Percentiles rank a stretch among this genome's conserved stretches.
These are phyloP conservation scores for Myoxocephalus aenaeus DNA, from an alignment of 2,797 vertebrate genomes.

Conservation along the genomic window DNA sequence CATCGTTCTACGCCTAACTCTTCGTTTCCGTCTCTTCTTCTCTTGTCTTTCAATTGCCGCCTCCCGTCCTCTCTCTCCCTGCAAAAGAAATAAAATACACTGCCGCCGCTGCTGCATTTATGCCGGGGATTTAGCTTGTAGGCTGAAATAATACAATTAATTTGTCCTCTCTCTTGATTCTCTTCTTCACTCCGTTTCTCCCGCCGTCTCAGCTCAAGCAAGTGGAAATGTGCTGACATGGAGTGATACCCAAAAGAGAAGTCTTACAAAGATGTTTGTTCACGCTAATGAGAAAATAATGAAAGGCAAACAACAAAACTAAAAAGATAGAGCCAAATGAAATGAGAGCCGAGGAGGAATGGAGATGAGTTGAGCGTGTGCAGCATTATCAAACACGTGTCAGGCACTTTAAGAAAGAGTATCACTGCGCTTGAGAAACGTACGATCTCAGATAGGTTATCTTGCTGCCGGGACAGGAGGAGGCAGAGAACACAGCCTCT, in stretches of 20 bases:
- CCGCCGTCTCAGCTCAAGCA: conserved; percentile 73
- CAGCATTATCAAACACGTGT: conserved; percentile 62
- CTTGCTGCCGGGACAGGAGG: conserved; percentile 45
- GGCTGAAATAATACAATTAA: conserved; percentile 85
- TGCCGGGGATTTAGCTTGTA: conserved; percentile 75
- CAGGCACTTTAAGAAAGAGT: conserved; percentile 56
- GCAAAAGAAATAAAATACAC: conserved; percentile 12
- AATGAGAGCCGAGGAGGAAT: conserved; percentile 60
- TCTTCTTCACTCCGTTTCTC: conserved; percentile 51
- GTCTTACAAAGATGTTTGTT: conserved; percentile 84
- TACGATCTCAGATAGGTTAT: conserved; percentile 48
- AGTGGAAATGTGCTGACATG: conserved; percentile 82
- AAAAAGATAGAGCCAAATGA: conserved; percentile 59
- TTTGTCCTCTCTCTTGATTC: conserved; percentile 69
- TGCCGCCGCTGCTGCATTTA: conserved; percentile 53
- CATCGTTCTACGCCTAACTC: conserved; percentile 41
- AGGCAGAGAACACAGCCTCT: conserved; percentile 26
- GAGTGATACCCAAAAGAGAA: conserved; percentile 81
- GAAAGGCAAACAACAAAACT: conserved; percentile 83
- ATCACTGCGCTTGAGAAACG: conserved; percentile 41
- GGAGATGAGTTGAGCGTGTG: conserved; percentile 56
- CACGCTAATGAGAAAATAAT: conserved; percentile 85
- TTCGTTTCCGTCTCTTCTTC: conserved; percentile 39
- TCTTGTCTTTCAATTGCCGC: conserved; percentile 42
- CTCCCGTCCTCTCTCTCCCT: conserved; percentile 21